Evolutionary conservation across 1,140 invertebrate genomes (phyloP).

Genomic region (Pachypeltis micranthus): DNA sequence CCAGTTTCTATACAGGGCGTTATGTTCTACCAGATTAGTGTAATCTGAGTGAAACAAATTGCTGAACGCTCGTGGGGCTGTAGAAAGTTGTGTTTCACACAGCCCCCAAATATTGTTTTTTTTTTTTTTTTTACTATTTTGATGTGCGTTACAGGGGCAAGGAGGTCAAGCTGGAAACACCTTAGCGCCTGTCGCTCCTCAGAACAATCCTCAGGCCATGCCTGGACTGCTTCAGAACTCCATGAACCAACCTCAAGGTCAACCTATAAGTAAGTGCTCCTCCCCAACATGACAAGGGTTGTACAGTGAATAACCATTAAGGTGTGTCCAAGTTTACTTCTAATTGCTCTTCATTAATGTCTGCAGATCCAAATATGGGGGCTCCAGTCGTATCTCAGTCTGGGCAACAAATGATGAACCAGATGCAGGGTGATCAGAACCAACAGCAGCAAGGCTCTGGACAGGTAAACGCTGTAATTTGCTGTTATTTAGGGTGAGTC

Average conservation of each 20-base stretch:
- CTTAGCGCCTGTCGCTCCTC: background rate
- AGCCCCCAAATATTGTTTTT: too few species aligned
- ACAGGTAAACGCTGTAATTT: too few species aligned
- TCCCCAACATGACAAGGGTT: too few species aligned
- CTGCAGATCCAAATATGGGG: conserved; percentile 11
- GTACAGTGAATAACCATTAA: too few species aligned
- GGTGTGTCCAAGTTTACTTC: background rate
- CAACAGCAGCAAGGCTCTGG: conserved; percentile 15
- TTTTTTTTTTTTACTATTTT: too few species aligned
- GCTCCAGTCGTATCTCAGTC: conserved; percentile 3
- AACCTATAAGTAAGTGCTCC: background rate
- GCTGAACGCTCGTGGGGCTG: too few species aligned
- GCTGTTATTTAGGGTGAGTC: too few species aligned
- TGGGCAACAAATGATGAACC: conserved; percentile 1
- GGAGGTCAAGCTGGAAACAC: background rate
- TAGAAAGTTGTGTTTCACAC: too few species aligned
- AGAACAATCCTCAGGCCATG: background rate
- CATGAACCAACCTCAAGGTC: background rate
- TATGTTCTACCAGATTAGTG: too few species aligned
- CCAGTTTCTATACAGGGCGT: too few species aligned
- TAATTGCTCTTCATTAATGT: background rate
- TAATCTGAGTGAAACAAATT: too few species aligned
- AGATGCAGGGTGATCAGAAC: background rate
- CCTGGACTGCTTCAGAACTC: background rate
- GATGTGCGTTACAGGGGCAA: conserved; percentile 6